These are phyloP conservation scores for Perca flavescens DNA, from an alignment of 2,113 vertebrate species.

Conservation along the genomic window DNA sequence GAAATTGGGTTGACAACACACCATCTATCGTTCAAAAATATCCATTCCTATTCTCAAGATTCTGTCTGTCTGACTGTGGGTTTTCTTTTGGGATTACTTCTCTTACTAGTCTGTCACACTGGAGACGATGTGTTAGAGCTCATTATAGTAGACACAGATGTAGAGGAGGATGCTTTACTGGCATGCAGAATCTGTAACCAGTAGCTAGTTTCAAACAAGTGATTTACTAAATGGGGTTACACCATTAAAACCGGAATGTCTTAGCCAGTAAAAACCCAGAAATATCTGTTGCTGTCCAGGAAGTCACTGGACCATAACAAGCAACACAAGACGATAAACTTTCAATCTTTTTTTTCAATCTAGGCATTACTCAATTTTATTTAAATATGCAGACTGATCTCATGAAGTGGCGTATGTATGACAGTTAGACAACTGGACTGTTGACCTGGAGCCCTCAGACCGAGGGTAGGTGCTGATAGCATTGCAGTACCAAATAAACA, in stretches of 20 bases:
- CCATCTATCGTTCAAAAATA: not conserved
- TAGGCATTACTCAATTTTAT: too few species aligned
- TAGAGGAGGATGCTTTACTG: not conserved
- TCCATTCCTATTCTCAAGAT: not conserved
- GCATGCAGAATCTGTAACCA: not conserved
- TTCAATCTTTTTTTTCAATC: not conserved
- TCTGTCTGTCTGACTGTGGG: not conserved
- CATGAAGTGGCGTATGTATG: too few species aligned
- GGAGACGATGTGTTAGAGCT: not conserved
- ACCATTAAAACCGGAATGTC: too few species aligned
- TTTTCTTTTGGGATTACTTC: not conserved
- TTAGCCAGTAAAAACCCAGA: not conserved
- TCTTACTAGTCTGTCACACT: not conserved
- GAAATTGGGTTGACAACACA: not conserved
- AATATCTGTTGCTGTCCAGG: not conserved
- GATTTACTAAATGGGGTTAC: too few species aligned
- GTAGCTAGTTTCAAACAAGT: not conserved
- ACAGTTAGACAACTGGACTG: not conserved
- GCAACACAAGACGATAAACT: not conserved
- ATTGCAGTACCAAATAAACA: not conserved
- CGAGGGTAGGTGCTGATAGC: not conserved
- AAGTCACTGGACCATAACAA: not conserved
- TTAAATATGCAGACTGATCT: too few species aligned
- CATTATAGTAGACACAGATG: not conserved
- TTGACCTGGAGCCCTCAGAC: not conserved